Conservation (phyloP, 2,113 vertebrate genomes). For the Fulica atra region DNA sequence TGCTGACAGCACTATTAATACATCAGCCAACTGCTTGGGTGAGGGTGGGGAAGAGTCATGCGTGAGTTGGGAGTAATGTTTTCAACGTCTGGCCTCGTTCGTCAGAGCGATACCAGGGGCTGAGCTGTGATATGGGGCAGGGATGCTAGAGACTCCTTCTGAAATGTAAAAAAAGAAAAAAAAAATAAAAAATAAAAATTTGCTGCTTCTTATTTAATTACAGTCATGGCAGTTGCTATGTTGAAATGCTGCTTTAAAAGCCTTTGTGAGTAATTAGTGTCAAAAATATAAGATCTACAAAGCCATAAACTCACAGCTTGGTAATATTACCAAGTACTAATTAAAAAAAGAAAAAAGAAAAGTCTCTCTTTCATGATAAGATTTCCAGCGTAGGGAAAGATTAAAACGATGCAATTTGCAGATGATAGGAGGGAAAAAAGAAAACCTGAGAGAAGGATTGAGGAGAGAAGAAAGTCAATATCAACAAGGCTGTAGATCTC, state of each 20-base stretch:
- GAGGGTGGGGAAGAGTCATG: not conserved
- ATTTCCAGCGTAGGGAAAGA: conserved; percentile 63
- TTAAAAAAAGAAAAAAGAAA: conserved; percentile 77
- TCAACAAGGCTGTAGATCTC: not conserved
- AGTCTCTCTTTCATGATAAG: conserved; percentile 68
- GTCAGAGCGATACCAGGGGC: not conserved
- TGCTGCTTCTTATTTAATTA: conserved; percentile 70
- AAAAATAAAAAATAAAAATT: not conserved
- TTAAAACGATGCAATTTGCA: conserved; percentile 61
- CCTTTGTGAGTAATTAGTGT: conserved; percentile 84
- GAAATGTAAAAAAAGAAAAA: conserved; percentile 1
- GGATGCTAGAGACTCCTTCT: not conserved
- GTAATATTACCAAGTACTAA: conserved; percentile 79
- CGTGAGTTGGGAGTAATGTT: not conserved
- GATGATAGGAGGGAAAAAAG: not conserved
- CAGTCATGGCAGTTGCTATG: conserved; percentile 71
- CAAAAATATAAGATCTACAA: conserved; percentile 82
- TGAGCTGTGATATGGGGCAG: not conserved
- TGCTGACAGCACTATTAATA: conserved; percentile 56
- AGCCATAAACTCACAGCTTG: conserved; percentile 79
- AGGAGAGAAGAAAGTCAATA: conserved; percentile 2
- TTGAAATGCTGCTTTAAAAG: conserved; percentile 76
- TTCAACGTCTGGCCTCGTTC: not conserved
- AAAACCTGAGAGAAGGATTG: conserved; percentile 10
- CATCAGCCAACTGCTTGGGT: conserved; percentile 12